Conservation (phyloP, 2,113 vertebrate genomes). For the Capreolus pygargus region DNA sequence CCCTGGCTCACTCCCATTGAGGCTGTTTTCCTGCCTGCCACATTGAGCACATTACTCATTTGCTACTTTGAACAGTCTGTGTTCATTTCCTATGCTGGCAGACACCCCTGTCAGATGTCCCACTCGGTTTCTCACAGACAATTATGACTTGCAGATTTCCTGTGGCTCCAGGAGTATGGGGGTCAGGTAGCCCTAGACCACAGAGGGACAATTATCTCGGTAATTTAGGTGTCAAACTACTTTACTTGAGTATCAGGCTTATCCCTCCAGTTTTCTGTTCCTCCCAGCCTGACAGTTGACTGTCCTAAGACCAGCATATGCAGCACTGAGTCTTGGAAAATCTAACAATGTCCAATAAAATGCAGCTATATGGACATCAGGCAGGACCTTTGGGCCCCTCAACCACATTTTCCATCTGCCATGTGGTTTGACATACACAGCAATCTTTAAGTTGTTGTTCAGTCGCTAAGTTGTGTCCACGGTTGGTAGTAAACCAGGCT, state of each 20-base stretch:
- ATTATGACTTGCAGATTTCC: constrained; percentile 44
- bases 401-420: not conserved
- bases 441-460: not conserved
- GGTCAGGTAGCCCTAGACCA: not conserved
- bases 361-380: not conserved
- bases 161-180: constrained; percentile 23
- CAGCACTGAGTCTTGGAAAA: not conserved
- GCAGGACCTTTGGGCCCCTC: not conserved
- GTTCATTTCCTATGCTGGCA: constrained; percentile 33
- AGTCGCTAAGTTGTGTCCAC: not conserved
- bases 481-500: not conserved
- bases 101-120: not conserved
- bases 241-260: constrained; percentile 38
- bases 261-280: constrained; percentile 21
- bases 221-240: not conserved
- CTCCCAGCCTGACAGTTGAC: not conserved
- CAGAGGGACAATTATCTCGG: constrained; percentile 39
- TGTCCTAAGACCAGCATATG: not conserved
- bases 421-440: not conserved
- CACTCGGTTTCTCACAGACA: constrained; percentile 31
- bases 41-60: not conserved
- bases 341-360: not conserved
- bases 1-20: not conserved
- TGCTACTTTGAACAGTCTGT: not conserved
- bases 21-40: not conserved